Conservation (phyloP, 2,888 invertebrate genomes). For the Phanerotoma sp. region DNA sequence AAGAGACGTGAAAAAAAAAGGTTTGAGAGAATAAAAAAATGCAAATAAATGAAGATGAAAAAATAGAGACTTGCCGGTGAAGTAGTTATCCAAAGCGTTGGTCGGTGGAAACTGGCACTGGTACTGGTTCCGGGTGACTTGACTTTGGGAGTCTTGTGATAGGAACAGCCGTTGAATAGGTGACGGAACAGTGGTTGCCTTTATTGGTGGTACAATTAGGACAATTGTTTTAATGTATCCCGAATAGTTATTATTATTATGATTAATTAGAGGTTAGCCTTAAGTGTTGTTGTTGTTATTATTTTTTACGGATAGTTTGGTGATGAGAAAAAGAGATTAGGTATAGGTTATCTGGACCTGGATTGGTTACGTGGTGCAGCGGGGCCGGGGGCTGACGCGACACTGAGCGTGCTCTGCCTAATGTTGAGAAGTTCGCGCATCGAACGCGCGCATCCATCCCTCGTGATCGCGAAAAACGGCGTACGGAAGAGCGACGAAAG, state of each 20-base stretch:
- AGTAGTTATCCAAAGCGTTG: slow-evolving; percentile 29
- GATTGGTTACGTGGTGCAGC: slow-evolving; percentile 54
- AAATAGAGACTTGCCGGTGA: slow-evolving; percentile 37
- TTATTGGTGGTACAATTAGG: neutral
- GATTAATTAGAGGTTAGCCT: neutral
- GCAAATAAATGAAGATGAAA: slow-evolving; percentile 7
- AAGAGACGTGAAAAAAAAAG: neutral
- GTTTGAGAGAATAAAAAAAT: too few relatives aligned
- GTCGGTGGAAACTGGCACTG: slow-evolving; percentile 20
- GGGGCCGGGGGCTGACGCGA: slow-evolving; percentile 57
- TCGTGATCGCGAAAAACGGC: slow-evolving; percentile 39
- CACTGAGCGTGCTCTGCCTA: slow-evolving; percentile 50
- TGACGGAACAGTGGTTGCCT: too few relatives aligned
- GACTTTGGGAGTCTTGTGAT: neutral
- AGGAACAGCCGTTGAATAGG: neutral
- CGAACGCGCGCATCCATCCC: slow-evolving; percentile 42
- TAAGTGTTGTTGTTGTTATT: neutral
- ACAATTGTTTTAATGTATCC: neutral
- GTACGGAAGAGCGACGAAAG: slow-evolving; percentile 16
- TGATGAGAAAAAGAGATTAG: slow-evolving; percentile 40
- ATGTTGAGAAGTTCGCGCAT: slow-evolving; percentile 39
- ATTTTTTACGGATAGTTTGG: slow-evolving; percentile 2
- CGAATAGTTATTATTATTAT: neutral
- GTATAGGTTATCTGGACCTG: slow-evolving; percentile 50
- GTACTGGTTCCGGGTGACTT: slow-evolving; percentile 16